Conservation (phyloP, 1,140 invertebrate species). For the Brachystomella parvula region DNA sequence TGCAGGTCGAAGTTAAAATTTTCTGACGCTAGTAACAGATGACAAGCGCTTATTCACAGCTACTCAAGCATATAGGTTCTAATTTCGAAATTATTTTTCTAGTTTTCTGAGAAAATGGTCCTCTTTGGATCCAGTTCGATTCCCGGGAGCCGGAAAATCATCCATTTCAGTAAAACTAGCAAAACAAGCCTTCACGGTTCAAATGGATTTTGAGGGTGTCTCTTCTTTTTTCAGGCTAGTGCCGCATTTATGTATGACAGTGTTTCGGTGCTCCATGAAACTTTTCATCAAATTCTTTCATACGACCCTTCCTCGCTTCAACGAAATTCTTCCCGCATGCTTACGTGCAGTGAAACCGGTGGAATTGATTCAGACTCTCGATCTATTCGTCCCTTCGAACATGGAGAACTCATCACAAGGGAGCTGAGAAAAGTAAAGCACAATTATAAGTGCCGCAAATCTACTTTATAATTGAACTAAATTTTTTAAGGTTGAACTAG, state of each 20-base stretch:
- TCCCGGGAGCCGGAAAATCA: constrained; percentile 36
- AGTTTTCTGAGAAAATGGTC: constrained; percentile 29
- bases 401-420: constrained; percentile 76
- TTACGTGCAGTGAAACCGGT: constrained; percentile 22
- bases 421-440: constrained; percentile 66
- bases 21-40: too few species aligned
- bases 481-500: constrained; percentile 67
- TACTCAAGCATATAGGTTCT: too few species aligned
- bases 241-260: constrained; percentile 82
- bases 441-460: background rate
- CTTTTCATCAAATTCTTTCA: constrained; percentile 69
- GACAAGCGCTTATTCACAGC: too few species aligned
- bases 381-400: constrained; percentile 64
- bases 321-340: constrained; percentile 15
- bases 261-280: constrained; percentile 79
- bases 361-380: constrained; percentile 17
- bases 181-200: constrained; percentile 8
- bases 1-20: too few species aligned
- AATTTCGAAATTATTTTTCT: too few species aligned
- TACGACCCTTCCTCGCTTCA: constrained; percentile 56
- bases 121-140: constrained; percentile 23
- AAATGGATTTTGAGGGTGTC: constrained; percentile 1
- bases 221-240: constrained; percentile 17
- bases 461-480: background rate
- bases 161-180: constrained; percentile 28